Percentiles rank a stretch among this genome's conserved stretches.
Evolutionary conservation across 53 echinoderm and acorn worm genomes (phyloP).

Genomic region (Astropecten irregularis): DNA sequence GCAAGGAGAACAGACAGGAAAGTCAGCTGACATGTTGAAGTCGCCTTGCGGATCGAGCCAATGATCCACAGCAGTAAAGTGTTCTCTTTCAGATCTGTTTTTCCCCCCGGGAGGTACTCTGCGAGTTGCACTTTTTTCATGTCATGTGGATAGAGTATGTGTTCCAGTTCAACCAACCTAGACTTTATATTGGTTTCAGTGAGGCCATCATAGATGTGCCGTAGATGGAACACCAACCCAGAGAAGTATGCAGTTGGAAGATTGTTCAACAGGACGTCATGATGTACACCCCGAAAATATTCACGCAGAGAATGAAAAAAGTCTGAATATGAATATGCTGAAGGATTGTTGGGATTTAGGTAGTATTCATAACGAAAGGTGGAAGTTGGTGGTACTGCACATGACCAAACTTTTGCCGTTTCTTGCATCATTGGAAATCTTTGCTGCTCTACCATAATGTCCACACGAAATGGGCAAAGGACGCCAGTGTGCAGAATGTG

Average conservation of each 20-base stretch:
- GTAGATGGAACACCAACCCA: constrained; percentile 6
- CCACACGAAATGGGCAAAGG: neutral
- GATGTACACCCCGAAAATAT: constrained; percentile 1
- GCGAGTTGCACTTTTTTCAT: neutral
- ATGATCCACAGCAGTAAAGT: neutral
- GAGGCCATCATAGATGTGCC: neutral
- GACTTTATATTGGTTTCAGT: neutral
- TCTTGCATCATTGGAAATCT: too few relatives aligned
- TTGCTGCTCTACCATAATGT: neutral
- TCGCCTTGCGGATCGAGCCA: neutral
- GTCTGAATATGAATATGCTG: neutral
- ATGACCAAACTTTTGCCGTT: neutral
- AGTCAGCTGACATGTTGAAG: neutral
- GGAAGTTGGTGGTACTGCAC: neutral
- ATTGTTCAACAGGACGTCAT: neutral
- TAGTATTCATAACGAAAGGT: neutral
- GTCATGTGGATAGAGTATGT: neutral
- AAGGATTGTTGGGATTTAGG: neutral
- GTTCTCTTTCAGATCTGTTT: neutral
- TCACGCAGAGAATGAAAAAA: neutral
- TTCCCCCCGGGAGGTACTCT: neutral
- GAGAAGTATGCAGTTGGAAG: constrained; percentile 1
- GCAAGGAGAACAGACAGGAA: constrained; percentile 24
- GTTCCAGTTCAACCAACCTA: neutral
- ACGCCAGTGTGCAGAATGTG: constrained; percentile 11